Conservation (phyloP, 2,797 vertebrate species). For the Lacerta viridis region DNA sequence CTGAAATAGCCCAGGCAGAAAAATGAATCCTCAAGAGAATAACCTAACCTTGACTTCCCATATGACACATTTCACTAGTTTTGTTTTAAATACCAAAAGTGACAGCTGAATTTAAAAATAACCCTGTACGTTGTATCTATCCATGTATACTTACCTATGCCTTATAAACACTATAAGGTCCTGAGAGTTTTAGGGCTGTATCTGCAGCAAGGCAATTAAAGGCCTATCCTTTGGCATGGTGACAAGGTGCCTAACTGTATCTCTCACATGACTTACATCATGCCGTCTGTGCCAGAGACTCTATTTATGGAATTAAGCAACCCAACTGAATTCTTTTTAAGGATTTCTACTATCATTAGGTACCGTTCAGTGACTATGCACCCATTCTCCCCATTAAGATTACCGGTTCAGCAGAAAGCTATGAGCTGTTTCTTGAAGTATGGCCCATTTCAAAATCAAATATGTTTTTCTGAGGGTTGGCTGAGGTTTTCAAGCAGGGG, state of each 20-base stretch:
- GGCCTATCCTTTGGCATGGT: constrained; percentile 45
- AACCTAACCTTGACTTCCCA: constrained; percentile 9
- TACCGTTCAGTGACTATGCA: constrained; percentile 59
- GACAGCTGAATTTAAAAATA: constrained; percentile 38
- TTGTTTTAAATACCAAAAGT: constrained; percentile 39
- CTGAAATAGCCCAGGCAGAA: constrained; percentile 41
- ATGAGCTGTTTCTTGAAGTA: constrained; percentile 36
- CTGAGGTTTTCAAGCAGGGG: neutral
- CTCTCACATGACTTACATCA: constrained; percentile 39
- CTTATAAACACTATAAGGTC: constrained; percentile 27
- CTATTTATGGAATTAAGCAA: constrained; percentile 50
- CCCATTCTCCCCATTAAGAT: constrained; percentile 63
- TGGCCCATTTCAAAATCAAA: constrained; percentile 31
- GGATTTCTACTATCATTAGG: constrained; percentile 46
- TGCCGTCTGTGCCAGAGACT: constrained; percentile 6
- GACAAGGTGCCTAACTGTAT: constrained; percentile 50
- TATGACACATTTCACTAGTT: constrained; percentile 38
- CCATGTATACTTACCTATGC: constrained; percentile 16
- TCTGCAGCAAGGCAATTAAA: constrained; percentile 35
- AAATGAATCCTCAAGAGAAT: constrained; percentile 40
- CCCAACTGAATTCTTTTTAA: constrained; percentile 39
- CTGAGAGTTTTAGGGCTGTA: neutral
- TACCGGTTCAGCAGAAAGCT: constrained; percentile 32
- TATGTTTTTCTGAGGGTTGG: constrained; percentile 5
- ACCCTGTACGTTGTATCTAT: neutral